Evolutionary conservation across 2,797 vertebrate species (phyloP).

Genomic region (Pagetopsis macropterus): DNA sequence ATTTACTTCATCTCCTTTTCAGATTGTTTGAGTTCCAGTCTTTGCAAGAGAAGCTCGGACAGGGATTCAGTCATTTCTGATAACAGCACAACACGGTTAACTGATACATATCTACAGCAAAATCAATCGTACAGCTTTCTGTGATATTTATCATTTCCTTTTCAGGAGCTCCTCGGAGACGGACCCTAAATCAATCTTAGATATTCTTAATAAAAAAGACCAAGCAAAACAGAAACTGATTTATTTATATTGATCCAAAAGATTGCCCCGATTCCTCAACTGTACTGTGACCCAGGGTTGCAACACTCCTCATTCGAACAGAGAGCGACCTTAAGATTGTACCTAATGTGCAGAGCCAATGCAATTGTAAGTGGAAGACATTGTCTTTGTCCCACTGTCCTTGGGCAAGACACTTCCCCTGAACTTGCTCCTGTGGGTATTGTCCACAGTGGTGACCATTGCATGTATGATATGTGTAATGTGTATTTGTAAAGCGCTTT

Average conservation of each 20-base stretch:
- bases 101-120: slow-evolving; percentile 5
- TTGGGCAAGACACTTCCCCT: no score
- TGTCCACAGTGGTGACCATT: no score
- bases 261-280: not conserved
- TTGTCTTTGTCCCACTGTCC: no score
- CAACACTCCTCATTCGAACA: not conserved
- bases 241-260: not conserved
- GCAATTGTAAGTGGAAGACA: not conserved
- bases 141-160: slow-evolving; percentile 58
- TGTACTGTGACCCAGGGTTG: not conserved
- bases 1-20: slow-evolving; percentile 27
- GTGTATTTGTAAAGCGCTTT: no score
- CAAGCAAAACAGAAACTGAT: slow-evolving; percentile 3
- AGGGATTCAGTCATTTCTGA: slow-evolving; percentile 12
- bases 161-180: slow-evolving; percentile 68
- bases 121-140: slow-evolving; percentile 24
- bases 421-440: no score
- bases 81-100: not conserved
- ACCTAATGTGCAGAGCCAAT: not conserved
- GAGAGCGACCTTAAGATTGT: not conserved
- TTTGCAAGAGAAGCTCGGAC: slow-evolving; percentile 8
- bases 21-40: slow-evolving; percentile 15
- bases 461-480: no score
- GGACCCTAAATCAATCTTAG: slow-evolving; percentile 59
- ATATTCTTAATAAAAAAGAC: slow-evolving; percentile 45